phyloP scores from a whole-genome alignment of 2,113 vertebrate species.

The Ondatra zibethicus region DNA sequence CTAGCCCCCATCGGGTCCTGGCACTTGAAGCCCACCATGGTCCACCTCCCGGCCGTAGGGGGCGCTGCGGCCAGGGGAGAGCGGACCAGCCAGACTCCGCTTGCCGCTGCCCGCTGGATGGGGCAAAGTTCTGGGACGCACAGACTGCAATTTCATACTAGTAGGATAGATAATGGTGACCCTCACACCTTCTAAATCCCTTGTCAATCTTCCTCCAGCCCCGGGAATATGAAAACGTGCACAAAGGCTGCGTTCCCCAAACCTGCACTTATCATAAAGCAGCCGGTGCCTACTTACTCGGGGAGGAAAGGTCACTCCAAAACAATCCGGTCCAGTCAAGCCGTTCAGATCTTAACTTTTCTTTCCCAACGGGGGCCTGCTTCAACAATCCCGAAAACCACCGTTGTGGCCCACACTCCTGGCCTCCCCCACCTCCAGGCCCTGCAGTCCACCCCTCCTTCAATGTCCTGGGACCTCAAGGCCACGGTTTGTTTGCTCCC shows the following conservation, averaged over 20 bases:
- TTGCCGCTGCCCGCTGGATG: not conserved
- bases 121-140: not conserved
- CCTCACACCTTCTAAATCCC: not conserved
- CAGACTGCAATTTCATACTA: conserved; percentile 32
- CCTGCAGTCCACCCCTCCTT: not conserved
- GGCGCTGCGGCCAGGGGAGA: not conserved
- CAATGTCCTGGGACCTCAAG: not conserved
- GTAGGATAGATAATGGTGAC: not conserved
- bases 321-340: not conserved
- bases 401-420: not conserved
- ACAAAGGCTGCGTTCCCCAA: not conserved
- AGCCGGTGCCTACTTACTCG: not conserved
- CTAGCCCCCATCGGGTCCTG: not conserved
- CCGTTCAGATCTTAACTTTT: conserved; percentile 28
- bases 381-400: not conserved
- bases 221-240: conserved; percentile 20
- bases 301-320: not conserved
- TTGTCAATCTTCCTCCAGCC: not conserved
- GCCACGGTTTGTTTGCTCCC: not conserved
- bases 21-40: not conserved
- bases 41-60: not conserved
- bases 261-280: not conserved
- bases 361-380: not conserved
- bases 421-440: no score
- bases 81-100: fast-evolving